Evolutionary conservation across 2,113 vertebrate genomes (phyloP).

Genomic region (Desmodus rotundus): DNA sequence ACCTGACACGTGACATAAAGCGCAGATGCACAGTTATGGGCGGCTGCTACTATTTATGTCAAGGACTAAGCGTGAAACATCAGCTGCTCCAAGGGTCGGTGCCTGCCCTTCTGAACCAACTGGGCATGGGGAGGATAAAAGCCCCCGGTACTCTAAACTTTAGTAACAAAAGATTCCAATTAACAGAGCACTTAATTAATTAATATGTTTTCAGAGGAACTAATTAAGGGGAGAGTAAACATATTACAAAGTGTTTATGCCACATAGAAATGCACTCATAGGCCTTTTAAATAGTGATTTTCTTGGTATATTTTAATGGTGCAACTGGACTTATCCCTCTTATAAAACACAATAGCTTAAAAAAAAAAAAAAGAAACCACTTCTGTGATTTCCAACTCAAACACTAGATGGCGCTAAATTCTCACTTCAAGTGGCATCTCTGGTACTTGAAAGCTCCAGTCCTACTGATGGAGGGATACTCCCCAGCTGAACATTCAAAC

Average conservation of each 20-base stretch:
- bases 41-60: neutral
- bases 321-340: neutral
- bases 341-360: neutral
- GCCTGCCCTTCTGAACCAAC: neutral
- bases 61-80: neutral
- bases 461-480: neutral
- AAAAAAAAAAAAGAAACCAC: neutral
- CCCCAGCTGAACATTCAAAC: neutral
- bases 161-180: neutral
- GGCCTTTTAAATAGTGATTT: neutral
- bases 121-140: neutral
- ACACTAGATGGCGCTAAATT: conserved; percentile 54
- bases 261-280: neutral
- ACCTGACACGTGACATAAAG: neutral
- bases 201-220: neutral
- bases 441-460: rapidly evolving
- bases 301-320: neutral
- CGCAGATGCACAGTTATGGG: neutral
- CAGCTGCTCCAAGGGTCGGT: neutral
- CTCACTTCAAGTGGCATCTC: neutral
- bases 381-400: neutral
- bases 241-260: neutral
- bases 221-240: neutral
- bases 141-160: neutral
- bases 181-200: neutral